These are phyloP conservation scores for Mesoclemmys tuberculata DNA, from an alignment of 2,113 vertebrate genomes.

Conservation along the genomic window DNA sequence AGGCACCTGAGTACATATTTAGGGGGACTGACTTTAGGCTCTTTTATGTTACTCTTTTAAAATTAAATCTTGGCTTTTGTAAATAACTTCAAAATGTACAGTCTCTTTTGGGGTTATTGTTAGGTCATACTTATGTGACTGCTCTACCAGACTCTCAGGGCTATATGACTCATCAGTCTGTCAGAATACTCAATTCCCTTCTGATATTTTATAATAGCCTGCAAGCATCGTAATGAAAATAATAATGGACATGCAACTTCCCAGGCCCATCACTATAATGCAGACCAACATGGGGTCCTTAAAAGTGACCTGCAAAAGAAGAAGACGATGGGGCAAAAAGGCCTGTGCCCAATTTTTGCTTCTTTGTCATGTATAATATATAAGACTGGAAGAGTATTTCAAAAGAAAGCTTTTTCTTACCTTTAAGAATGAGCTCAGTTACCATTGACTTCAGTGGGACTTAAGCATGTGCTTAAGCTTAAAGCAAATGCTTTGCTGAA, in stretches of 20 bases:
- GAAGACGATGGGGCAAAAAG: neutral
- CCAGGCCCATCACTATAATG: neutral
- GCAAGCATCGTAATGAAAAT: neutral
- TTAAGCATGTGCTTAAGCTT: neutral
- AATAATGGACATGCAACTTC: neutral
- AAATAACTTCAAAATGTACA: neutral
- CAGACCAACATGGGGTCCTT: neutral
- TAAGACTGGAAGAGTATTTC: neutral
- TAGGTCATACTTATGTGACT: neutral
- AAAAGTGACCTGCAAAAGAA: neutral
- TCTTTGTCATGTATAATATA: neutral
- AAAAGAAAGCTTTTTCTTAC: neutral
- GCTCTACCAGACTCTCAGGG: neutral
- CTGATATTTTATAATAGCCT: neutral
- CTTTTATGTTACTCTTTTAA: neutral
- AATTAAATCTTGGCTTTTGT: neutral
- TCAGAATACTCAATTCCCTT: neutral
- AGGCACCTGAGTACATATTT: neutral
- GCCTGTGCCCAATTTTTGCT: neutral
- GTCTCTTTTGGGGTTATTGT: neutral
- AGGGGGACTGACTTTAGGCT: neutral
- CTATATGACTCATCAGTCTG: neutral
- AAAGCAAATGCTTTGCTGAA: neutral
- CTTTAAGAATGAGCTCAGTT: neutral
- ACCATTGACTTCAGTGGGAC: neutral